These are phyloP conservation scores for Psephotus haematonotus DNA, from an alignment of 2,113 vertebrate species.

Conservation along the genomic window DNA sequence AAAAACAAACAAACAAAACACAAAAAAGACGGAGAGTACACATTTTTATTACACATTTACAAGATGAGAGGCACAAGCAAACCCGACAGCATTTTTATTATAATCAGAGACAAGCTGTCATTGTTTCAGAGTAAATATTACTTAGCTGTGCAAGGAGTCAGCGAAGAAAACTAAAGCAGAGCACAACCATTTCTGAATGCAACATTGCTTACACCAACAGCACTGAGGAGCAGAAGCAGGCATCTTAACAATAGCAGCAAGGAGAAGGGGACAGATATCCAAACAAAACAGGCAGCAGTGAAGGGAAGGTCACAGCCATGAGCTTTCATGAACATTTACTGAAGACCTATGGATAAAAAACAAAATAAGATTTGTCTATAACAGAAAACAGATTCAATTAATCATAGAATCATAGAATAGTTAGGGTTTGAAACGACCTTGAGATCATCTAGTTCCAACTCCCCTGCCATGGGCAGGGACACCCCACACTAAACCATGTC, in stretches of 20 bases:
- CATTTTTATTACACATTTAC: not conserved
- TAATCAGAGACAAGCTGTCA: not conserved
- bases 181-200: not conserved
- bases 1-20: not conserved
- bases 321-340: not conserved
- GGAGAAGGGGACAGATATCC: not conserved
- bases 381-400: not conserved
- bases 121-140: not conserved
- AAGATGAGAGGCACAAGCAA: not conserved
- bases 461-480: too few species aligned
- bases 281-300: not conserved
- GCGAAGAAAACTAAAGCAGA: not conserved
- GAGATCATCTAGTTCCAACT: too few species aligned
- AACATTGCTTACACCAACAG: not conserved
- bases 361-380: not conserved
- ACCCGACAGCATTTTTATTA: not conserved
- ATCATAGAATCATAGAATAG: not conserved
- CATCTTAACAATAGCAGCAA: not conserved
- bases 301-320: not conserved
- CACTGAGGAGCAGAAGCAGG: not conserved
- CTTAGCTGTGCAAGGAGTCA: not conserved
- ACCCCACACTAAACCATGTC: too few species aligned
- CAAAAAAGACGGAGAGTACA: not conserved
- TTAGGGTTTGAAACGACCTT: too few species aligned
- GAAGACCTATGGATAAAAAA: slow-evolving; percentile 4